Evolutionary conservation across 2,113 vertebrate species (phyloP).

Genomic region (Syngnathus floridae): DNA sequence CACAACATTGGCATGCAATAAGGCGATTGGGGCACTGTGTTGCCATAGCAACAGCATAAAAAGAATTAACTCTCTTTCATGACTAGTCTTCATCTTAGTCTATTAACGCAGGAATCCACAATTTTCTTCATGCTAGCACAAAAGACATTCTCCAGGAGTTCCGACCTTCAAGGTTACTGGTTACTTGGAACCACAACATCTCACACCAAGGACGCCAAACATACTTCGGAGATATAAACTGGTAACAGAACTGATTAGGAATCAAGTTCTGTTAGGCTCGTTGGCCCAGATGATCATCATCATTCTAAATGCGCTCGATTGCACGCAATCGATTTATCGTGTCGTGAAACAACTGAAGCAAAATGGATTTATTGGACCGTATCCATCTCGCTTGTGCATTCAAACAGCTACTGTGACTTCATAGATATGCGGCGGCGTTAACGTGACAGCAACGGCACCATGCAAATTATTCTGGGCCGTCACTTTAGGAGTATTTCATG

Average conservation of each 20-base stretch:
- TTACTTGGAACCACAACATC: not conserved
- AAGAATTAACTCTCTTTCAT: conserved; percentile 47
- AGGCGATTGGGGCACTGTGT: conserved; percentile 43
- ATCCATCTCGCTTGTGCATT: not conserved
- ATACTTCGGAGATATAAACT: not conserved
- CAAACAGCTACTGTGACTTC: not conserved
- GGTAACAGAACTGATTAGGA: not conserved
- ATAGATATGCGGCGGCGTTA: no score
- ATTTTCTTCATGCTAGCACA: not conserved
- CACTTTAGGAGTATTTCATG: not conserved
- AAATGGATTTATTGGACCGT: not conserved
- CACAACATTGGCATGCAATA: conserved; percentile 35
- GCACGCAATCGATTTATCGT: not conserved
- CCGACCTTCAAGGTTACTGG: not conserved
- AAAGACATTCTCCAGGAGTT: not conserved
- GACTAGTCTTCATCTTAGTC: not conserved
- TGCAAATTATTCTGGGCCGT: not conserved
- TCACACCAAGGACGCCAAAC: not conserved
- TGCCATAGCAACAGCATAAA: conserved; percentile 51
- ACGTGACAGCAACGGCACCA: no score
- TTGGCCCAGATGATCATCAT: not conserved
- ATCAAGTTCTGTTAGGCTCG: not conserved
- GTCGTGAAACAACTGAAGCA: not conserved
- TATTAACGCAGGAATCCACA: not conserved
- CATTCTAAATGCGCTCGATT: not conserved